phyloP scores from a whole-genome alignment of 2,888 invertebrate genomes.

The Prenolepis imparis region DNA sequence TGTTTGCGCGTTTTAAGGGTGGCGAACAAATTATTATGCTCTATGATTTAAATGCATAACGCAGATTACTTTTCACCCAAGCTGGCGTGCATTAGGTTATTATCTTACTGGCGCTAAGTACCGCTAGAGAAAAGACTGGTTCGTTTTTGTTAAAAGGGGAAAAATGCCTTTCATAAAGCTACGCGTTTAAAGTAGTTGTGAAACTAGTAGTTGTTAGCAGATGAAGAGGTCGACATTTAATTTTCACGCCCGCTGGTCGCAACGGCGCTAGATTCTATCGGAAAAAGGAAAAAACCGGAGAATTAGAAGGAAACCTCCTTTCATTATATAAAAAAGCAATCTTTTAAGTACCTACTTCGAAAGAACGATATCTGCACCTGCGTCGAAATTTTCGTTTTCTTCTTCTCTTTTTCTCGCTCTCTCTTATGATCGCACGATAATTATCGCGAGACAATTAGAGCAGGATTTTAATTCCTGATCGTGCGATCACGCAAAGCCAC shows the following conservation, averaged over 20 bases:
- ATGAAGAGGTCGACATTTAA: conserved; percentile 53
- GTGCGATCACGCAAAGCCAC: conserved; percentile 9
- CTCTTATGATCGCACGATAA: conserved; percentile 52
- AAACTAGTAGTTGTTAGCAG: conserved; percentile 29
- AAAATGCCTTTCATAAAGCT: conserved; percentile 33
- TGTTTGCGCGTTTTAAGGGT: conserved; percentile 5
- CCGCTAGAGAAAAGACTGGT: conserved; percentile 5
- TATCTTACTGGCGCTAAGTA: conserved; percentile 53
- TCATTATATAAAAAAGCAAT: conserved; percentile 61
- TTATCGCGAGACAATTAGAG: conserved; percentile 69
- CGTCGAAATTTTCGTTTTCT: conserved; percentile 20
- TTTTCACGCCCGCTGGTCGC: conserved; percentile 37
- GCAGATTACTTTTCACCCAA: conserved; percentile 41
- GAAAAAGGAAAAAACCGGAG: background rate
- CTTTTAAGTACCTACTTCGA: conserved; percentile 63
- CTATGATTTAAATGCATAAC: conserved; percentile 65
- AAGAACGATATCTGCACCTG: conserved; percentile 58
- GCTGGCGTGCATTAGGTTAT: conserved; percentile 70
- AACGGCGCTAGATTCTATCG: conserved; percentile 2
- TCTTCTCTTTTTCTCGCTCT: background rate
- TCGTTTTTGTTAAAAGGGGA: conserved; percentile 36
- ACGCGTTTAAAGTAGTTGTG: conserved; percentile 45
- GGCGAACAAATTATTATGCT: conserved; percentile 56
- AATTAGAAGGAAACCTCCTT: conserved; percentile 30
- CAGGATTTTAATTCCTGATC: conserved; percentile 66